Evolutionary conservation across 2,888 invertebrate species (phyloP).

Genomic region (Melieria picta): DNA sequence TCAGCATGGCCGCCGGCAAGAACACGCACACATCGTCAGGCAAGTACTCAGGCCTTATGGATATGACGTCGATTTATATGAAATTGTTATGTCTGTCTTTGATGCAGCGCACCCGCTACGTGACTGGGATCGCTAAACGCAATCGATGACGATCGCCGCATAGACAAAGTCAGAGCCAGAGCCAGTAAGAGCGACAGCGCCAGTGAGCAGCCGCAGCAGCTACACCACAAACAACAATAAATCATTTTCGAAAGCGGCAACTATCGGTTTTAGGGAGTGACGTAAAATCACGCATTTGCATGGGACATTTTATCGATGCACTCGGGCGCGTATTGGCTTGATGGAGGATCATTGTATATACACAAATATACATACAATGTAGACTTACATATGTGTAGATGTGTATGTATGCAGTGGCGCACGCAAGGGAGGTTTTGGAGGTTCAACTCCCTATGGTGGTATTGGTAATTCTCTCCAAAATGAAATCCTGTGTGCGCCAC

Average conservation of each 20-base stretch:
- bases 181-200: slow-evolving; percentile 21
- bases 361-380: background rate
- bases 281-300: slow-evolving; percentile 13
- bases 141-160: slow-evolving; percentile 10
- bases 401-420: slow-evolving; percentile 3
- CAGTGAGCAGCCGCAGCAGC: slow-evolving; percentile 9
- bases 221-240: slow-evolving; percentile 19
- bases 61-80: slow-evolving; percentile 25
- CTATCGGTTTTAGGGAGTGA: slow-evolving; percentile 8
- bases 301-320: background rate
- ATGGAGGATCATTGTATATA: no score
- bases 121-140: slow-evolving; percentile 26
- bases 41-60: slow-evolving; percentile 12
- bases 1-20: slow-evolving; percentile 10
- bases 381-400: no score
- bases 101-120: slow-evolving; percentile 12
- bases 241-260: slow-evolving; percentile 17
- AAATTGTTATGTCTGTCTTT: background rate
- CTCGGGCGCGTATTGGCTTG: background rate
- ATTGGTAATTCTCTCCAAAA: no score
- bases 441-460: no score
- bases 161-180: background rate
- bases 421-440: background rate
- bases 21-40: background rate
- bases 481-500: no score